phyloP scores from a whole-genome alignment of 1,140 invertebrate species.

The Listronotus bonariensis region DNA sequence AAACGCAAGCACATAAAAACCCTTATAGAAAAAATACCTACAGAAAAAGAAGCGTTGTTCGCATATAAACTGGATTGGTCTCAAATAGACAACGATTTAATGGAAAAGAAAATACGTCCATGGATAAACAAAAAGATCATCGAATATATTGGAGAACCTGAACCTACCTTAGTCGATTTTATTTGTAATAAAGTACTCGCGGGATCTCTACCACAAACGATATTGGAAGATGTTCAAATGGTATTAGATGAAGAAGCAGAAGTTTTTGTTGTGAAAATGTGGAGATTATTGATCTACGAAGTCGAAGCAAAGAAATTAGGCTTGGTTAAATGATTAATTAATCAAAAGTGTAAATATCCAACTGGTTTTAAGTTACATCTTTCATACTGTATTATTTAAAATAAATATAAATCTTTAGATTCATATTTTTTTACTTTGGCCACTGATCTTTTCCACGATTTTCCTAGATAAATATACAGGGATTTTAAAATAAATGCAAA shows the following conservation, averaged over 20 bases:
- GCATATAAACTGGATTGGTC: constrained; percentile 91
- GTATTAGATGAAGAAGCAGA: constrained; percentile 99
- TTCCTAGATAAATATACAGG: too few relatives aligned
- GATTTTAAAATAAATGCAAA: too few relatives aligned
- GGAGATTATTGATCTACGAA: constrained; percentile 98
- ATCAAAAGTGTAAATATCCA: constrained; percentile 3
- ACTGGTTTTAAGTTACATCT: constrained; percentile 3
- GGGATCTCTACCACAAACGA: constrained; percentile 88
- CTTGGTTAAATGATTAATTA: constrained; percentile 66
- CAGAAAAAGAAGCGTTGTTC: constrained; percentile 94
- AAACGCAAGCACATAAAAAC: constrained; percentile 95
- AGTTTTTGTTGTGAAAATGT: constrained; percentile 99
- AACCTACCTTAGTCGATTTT: constrained; percentile 97
- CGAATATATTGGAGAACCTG: constrained; percentile 98
- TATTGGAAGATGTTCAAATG: constrained; percentile 98
- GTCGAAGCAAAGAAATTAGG: constrained; percentile 96
- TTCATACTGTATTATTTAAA: constrained; percentile 13
- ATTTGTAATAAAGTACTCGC: constrained; percentile 97
- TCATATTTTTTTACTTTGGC: too few relatives aligned
- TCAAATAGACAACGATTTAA: constrained; percentile 72
- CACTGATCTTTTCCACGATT: too few relatives aligned
- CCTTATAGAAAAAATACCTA: constrained; percentile 97
- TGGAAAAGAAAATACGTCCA: constrained; percentile 96
- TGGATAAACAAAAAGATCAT: constrained; percentile 99
- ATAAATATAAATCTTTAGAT: constrained; percentile 13